Evolutionary conservation across 53 echinoderm and acorn worm genomes (phyloP).

Genomic region (Holothuria scabra): DNA sequence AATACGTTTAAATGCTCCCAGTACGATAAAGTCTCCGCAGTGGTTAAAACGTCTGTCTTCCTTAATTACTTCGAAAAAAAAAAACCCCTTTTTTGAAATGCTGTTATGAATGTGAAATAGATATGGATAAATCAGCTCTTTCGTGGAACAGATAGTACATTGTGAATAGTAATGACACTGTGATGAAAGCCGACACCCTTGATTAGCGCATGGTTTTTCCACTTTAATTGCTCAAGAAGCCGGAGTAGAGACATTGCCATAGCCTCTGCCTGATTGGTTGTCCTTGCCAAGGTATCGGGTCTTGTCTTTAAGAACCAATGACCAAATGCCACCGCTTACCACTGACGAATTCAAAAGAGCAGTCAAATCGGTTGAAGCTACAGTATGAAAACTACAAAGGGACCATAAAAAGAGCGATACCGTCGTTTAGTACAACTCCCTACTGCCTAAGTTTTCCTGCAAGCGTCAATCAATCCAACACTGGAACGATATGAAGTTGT

Average conservation of each 20-base stretch:
- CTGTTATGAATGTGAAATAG: no score
- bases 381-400: conserved; percentile 55
- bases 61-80: no score
- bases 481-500: background rate
- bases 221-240: conserved; percentile 50
- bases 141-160: no score
- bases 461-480: conserved; percentile 22
- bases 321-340: conserved; percentile 45
- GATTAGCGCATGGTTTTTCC: conserved; percentile 34
- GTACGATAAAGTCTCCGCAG: no score
- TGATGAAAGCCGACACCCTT: no score
- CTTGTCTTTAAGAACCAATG: conserved; percentile 53
- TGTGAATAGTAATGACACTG: no score
- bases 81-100: no score
- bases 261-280: conserved; percentile 25
- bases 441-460: conserved; percentile 11
- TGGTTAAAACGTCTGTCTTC: no score
- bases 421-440: conserved; percentile 27
- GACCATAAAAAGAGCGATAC: conserved; percentile 58
- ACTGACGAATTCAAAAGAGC: conserved; percentile 67
- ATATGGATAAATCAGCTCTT: no score
- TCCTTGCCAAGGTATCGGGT: conserved; percentile 62
- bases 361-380: conserved; percentile 49
- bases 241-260: conserved; percentile 46
- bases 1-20: no score